Conservation (phyloP, 2,113 vertebrate genomes). For the Sinocyclocheilus grahami region DNA sequence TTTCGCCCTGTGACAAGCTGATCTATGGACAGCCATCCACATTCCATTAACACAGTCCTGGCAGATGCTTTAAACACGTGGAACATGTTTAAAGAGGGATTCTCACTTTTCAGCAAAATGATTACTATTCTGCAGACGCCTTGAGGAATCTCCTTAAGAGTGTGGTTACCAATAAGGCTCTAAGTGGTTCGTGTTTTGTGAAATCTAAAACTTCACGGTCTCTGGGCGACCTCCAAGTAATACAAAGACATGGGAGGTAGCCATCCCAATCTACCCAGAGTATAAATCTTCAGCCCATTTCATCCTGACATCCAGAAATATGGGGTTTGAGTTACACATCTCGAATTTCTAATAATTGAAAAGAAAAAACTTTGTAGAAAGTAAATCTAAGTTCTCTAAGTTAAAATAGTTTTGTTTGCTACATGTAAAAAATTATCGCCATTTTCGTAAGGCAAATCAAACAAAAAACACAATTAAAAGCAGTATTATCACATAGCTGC, state of each 20-base stretch:
- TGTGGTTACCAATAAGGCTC: slow-evolving; percentile 3
- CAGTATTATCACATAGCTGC: neutral
- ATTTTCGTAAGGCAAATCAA: neutral
- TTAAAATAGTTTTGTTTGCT: neutral
- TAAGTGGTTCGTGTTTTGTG: slow-evolving; percentile 29
- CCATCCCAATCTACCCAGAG: slow-evolving; percentile 21
- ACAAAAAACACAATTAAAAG: neutral
- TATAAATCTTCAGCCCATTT: slow-evolving; percentile 11
- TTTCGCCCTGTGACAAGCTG: neutral
- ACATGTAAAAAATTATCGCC: neutral
- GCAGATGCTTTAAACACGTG: neutral
- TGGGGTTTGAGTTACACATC: slow-evolving; percentile 7
- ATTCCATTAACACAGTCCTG: neutral
- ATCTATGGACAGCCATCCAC: neutral
- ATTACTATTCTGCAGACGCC: neutral
- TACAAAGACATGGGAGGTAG: slow-evolving; percentile 25
- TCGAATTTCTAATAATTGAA: slow-evolving; percentile 23
- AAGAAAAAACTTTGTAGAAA: neutral
- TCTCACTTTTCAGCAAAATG: slow-evolving; percentile 10
- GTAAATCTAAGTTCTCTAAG: neutral
- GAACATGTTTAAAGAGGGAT: neutral
- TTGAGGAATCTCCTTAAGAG: slow-evolving; percentile 6
- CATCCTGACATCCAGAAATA: slow-evolving; percentile 31
- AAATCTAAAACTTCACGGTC: slow-evolving; percentile 40
- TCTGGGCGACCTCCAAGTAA: slow-evolving; percentile 11